Base-by-base conservation (phyloP, 2,888 invertebrate genomes). In the Entomobrya multifasciata region DNA sequence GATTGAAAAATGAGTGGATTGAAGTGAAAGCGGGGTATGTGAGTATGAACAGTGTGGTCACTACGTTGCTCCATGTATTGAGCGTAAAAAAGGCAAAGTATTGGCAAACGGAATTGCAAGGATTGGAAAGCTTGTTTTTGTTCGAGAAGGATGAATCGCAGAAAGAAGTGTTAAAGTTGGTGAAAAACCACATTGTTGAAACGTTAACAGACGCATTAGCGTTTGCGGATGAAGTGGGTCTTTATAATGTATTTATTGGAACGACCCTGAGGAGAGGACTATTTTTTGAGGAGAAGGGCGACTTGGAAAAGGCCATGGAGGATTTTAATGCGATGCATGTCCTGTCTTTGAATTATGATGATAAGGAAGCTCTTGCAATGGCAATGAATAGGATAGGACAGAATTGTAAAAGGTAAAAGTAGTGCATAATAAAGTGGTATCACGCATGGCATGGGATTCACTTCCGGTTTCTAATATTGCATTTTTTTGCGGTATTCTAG, bases 241-340 rank as follows among this genome's bases (percentile, higher is more conserved):
- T 25, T 8, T 25, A 47, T 15, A 1, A 22, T 0, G 49, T 49
- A 3, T 82, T 82, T 27, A 30, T 74, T 1, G 72, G 74, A 13
- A 82, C 82, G 6, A 13, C 44, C 0, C 62, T 82, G 0, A 22
- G 62, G 20, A 22, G 82, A 62, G 82, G 74, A 4, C n/a, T 82
- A 10, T 82, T 82, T 36, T 82, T 62, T 44, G 74, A 82, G 27
- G 49, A 74, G 20, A 20, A 47, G 4, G 82, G 74, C 0, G 60
- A 82, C 0, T 20, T 6, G 25, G 82, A 60, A n/a, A 74, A 62
- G 13, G 72, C 74, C 1, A 41, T 82, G 74, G 74, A 74, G 20
- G 82, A 82, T 49, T 74, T 52, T 36, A 72, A 82, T 27, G 74
- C 82, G 1, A 36, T 82, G n/a, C 20, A 30, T 11, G n/a, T 62